These are phyloP conservation scores for Choristoneura fumiferana DNA, from an alignment of 1,140 invertebrate species.

Conservation along the genomic window DNA sequence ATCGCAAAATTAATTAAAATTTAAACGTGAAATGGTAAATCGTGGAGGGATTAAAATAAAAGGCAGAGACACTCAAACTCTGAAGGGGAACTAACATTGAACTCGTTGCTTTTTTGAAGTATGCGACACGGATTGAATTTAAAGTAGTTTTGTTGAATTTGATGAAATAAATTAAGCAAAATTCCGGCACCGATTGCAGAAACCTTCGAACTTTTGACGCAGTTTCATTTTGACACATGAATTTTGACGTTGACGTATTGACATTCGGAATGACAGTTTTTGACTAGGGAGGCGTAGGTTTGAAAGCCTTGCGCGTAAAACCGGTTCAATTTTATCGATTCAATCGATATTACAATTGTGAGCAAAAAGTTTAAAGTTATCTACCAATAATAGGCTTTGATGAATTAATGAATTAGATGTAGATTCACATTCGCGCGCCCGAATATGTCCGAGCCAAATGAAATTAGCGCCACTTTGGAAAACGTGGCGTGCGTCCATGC, in stretches of 20 bases:
- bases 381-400: no score
- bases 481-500: no score
- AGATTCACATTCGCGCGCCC: no score
- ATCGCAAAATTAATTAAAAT: not conserved
- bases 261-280: not conserved
- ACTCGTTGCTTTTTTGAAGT: not conserved
- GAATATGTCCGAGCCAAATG: no score
- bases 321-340: no score
- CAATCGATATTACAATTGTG: no score
- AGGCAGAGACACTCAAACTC: not conserved
- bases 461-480: no score
- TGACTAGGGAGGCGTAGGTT: not conserved
- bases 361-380: no score
- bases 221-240: not conserved
- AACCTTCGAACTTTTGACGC: conserved; percentile 39
- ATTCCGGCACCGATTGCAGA: not conserved
- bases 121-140: not conserved
- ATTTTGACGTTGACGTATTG: not conserved
- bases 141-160: not conserved
- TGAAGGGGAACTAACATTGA: conserved; percentile 1
- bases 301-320: not conserved
- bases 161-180: not conserved
- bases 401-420: no score
- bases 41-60: not conserved
- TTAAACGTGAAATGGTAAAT: not conserved